Conservation (phyloP, 2,888 invertebrate species). For the Pristionchus mayeri region DNA sequence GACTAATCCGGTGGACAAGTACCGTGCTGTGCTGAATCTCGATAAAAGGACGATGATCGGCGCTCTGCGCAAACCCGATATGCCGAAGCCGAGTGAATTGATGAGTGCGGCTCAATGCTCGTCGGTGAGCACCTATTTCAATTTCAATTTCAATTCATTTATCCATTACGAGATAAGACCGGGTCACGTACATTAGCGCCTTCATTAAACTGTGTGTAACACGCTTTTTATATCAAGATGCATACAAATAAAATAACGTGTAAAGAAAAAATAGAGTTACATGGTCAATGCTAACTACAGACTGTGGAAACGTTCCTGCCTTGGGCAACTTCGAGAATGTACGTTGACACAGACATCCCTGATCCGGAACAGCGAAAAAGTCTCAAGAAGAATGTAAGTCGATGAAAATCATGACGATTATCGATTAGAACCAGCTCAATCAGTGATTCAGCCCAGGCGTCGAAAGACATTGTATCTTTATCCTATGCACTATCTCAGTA, state of each 20-base stretch:
- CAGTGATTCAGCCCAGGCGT: too few relatives aligned
- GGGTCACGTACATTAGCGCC: too few relatives aligned
- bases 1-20: not conserved
- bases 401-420: not conserved
- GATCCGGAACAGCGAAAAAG: not conserved
- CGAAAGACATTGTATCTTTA: too few relatives aligned
- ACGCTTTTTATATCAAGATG: too few relatives aligned
- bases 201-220: too few relatives aligned
- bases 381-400: not conserved
- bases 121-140: not conserved
- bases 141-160: too few relatives aligned
- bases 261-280: too few relatives aligned
- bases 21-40: not conserved
- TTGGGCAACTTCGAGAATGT: not conserved
- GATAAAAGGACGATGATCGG: not conserved
- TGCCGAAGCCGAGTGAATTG: not conserved
- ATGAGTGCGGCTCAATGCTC: not conserved
- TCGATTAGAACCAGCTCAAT: too few relatives aligned
- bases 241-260: too few relatives aligned
- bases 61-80: not conserved
- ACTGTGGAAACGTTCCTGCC: not conserved
- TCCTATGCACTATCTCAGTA: too few relatives aligned
- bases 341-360: not conserved
- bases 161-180: too few relatives aligned
- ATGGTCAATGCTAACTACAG: not conserved